phyloP scores from a whole-genome alignment of 2,888 invertebrate genomes.

The Drosophila maculinotata region DNA sequence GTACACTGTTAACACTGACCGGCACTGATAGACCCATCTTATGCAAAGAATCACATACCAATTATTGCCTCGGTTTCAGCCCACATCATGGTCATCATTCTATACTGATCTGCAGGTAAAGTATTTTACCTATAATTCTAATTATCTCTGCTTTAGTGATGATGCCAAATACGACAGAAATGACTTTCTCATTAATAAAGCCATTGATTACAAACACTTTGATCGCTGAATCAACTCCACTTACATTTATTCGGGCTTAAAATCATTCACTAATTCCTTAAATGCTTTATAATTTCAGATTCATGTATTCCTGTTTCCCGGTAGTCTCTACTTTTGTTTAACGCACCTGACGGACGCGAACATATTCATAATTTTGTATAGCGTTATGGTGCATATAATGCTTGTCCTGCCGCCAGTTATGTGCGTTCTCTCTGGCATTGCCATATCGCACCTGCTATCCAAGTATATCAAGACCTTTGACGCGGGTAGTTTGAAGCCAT shows the following conservation, averaged over 20 bases:
- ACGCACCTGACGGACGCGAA: slow-evolving; percentile 96
- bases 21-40: slow-evolving; percentile 99
- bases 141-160: slow-evolving; percentile 32
- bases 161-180: slow-evolving; percentile 63
- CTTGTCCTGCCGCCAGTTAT: slow-evolving; percentile 98
- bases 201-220: slow-evolving; percentile 87
- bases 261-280: not conserved
- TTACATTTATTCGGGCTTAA: not conserved
- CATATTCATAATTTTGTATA: slow-evolving; percentile 98
- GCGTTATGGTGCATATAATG: slow-evolving; percentile 99
- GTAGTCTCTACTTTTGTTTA: slow-evolving; percentile 99
- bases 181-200: slow-evolving; percentile 85
- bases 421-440: slow-evolving; percentile 98
- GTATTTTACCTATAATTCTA: not conserved
- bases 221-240: slow-evolving; percentile 86
- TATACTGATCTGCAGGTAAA: slow-evolving; percentile 97
- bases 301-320: slow-evolving; percentile 97
- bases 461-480: slow-evolving; percentile 91
- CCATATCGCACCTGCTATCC: slow-evolving; percentile 93
- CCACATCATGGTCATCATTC: slow-evolving; percentile 99
- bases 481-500: slow-evolving; percentile 62
- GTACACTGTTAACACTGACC: slow-evolving; percentile 94
- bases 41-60: slow-evolving; percentile 99
- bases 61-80: slow-evolving; percentile 99
- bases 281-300: slow-evolving; percentile 87